Base-by-base conservation (phyloP, 2,113 vertebrate genomes). In the Cyanistes caeruleus region DNA sequence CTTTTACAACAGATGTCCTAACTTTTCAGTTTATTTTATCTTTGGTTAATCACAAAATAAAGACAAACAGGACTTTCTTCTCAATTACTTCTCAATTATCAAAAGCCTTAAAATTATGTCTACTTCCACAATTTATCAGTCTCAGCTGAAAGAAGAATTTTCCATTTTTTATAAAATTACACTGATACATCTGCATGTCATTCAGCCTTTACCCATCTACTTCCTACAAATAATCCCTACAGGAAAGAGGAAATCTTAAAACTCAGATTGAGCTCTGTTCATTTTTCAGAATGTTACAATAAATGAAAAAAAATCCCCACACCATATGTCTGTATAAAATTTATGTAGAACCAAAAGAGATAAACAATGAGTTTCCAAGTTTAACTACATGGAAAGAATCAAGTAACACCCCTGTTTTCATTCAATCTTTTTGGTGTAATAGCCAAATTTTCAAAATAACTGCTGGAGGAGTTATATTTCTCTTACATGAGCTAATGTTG, bases 251-350 rank as follows among this genome's bases (percentile, higher is more conserved):
- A 84, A 60, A 74, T n/a, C 43, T 62, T 74, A 70, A 91, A 84
- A 87, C 58, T 15, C n/a, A 82, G 43, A 53, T 6, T 37, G 43
- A 84, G 27, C 13, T 81, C 70, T 31, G 28, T 51, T 21, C 84
- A 80, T 12, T 65, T 64, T 78, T 67, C 33, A 74, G 30, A n/a
- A 23, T 51, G 15, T 53, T 59, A 70, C 3, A 58, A 59, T 53
- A 48, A 81, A 67, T 1, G 1, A 56, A 58, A 31, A 35, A 55
- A 59, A 24, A 21, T 4, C 1, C 13, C 11, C 10, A 49, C 10
- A 41, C 3, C 1, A 2, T 9, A 0, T 15, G 75, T 8, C 19
- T 46, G n/a, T n/a, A 25, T 9, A 56, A 83, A 35, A 68, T 48
- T 44, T 37, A 67, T 5, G 5, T 24, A 80, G 27, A 88, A 87